Evolutionary conservation across 2,888 invertebrate species (phyloP), one percentile per base, ranked within the genome.

Genomic region (Orchesellides sinensis): DNA sequence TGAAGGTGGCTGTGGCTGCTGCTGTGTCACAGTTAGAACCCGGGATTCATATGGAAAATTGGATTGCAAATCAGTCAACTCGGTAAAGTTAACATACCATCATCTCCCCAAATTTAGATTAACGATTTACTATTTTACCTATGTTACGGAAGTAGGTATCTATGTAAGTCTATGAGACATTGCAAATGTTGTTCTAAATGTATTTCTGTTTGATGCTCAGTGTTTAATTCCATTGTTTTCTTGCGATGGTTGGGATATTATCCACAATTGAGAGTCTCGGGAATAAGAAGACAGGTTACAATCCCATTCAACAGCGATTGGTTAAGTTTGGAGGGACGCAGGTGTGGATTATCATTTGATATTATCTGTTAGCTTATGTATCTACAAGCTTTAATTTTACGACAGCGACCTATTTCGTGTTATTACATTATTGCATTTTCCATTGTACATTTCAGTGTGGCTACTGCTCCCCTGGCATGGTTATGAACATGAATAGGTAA

Each of bases 181-280:
- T 32, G 32, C 10, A 10, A 32, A 32, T 32, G 32, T 32, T 32
- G 32, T n/a, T n/a, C n/a, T n/a, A n/a, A n/a, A n/a, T n/a, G n/a
- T n/a, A 32, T 32, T 32, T 32, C 32, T 32, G 6, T 32, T 32
- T 32, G 32, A 32, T 52, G 25, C 85, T 17, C 89, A 94, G 93
- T 94, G 94, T 87, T 90, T 94, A 12, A 92, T 93, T 0, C 92
- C 93, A 2, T 89, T 94, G 0, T 90, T 93, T 47, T 92, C 92
- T 4, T 94, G 94, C 87, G 92, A 93, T 88, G 91, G 93, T 5
- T 93, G 94, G 93, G 92, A 93, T 66, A 92, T 95, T n/a, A 35
- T 93, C 92, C n/a, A 95, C 95, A 0, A 91, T 93, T 0, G 95
- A 96, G 90, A 94, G 95, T 0, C 90, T 95, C 68, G 95, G 95